phyloP scores from a whole-genome alignment of 2,888 invertebrate genomes.

The Nomada flava region DNA sequence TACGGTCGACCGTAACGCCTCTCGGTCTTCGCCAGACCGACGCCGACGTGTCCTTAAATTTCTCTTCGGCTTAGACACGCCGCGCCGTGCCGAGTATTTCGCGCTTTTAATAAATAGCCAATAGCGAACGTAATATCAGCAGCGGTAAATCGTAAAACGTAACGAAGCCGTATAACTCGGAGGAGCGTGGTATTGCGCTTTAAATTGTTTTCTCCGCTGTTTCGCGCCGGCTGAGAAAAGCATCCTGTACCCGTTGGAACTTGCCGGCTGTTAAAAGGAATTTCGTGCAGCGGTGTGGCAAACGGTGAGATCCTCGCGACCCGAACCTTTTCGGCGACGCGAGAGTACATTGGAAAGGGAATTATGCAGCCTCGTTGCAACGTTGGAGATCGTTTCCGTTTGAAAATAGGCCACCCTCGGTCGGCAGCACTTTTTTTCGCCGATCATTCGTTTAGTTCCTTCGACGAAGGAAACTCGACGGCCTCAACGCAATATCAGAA shows the following conservation, averaged over 20 bases:
- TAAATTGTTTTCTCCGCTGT: conserved; percentile 49
- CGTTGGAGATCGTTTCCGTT: neutral
- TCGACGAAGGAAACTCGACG: conserved; percentile 49
- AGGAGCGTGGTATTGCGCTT: conserved; percentile 42
- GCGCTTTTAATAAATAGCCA: conserved; percentile 60
- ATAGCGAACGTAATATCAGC: conserved; percentile 54
- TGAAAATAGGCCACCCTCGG: conserved; percentile 10
- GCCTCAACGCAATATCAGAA: conserved; percentile 56
- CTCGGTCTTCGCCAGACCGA: neutral
- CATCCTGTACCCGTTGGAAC: conserved; percentile 24
- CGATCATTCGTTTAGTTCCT: conserved; percentile 6
- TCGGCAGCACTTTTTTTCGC: neutral
- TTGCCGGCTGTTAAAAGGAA: conserved; percentile 35
- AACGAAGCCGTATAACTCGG: conserved; percentile 57
- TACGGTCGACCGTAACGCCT: conserved; percentile 18
- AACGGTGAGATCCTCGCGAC: neutral
- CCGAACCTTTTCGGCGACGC: neutral
- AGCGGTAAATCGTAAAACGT: conserved; percentile 58
- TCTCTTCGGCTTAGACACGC: neutral
- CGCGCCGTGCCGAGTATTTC: conserved; percentile 19
- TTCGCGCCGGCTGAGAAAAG: conserved; percentile 6
- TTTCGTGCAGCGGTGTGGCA: conserved; percentile 8
- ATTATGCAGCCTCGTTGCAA: neutral
- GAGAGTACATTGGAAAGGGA: neutral
- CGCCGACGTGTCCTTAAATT: conserved; percentile 5